A percentile compares a stretch with the other conserved stretches of the same genome.
Evolutionary conservation across 1,140 invertebrate species (phyloP).

Genomic region (Drosophila kohkoa): DNA sequence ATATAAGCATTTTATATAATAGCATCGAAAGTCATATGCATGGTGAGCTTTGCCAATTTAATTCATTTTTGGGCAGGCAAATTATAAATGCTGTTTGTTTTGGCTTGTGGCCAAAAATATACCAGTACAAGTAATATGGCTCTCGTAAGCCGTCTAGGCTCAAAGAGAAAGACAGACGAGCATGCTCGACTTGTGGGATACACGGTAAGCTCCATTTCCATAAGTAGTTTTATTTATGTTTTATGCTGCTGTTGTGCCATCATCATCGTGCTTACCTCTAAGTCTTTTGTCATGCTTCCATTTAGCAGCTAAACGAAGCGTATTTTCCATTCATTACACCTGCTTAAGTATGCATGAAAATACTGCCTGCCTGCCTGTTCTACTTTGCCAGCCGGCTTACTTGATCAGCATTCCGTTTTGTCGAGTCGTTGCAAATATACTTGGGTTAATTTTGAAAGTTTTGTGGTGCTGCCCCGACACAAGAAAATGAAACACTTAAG

Average conservation of each 20-base stretch:
- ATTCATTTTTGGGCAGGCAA: conserved; percentile 18
- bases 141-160: background rate
- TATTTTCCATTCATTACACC: conserved; percentile 26
- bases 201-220: background rate
- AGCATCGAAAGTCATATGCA: background rate
- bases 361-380: background rate
- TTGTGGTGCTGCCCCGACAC: conserved; percentile 30
- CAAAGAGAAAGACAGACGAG: background rate
- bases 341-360: conserved; percentile 27
- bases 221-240: conserved; percentile 14
- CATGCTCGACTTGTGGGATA: background rate
- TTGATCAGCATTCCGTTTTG: conserved; percentile 5
- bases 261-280: no score
- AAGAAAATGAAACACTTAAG: conserved; percentile 48
- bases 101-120: conserved; percentile 20
- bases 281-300: conserved; percentile 1
- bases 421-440: conserved; percentile 3
- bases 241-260: background rate
- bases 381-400: background rate
- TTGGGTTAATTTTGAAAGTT: conserved; percentile 55
- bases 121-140: background rate
- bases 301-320: conserved; percentile 18
- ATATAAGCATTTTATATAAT: no score
- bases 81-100: conserved; percentile 31
- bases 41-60: conserved; percentile 31